Evolutionary conservation across 2,888 invertebrate genomes (phyloP).

Genomic region (Philopedon plagiatum): DNA sequence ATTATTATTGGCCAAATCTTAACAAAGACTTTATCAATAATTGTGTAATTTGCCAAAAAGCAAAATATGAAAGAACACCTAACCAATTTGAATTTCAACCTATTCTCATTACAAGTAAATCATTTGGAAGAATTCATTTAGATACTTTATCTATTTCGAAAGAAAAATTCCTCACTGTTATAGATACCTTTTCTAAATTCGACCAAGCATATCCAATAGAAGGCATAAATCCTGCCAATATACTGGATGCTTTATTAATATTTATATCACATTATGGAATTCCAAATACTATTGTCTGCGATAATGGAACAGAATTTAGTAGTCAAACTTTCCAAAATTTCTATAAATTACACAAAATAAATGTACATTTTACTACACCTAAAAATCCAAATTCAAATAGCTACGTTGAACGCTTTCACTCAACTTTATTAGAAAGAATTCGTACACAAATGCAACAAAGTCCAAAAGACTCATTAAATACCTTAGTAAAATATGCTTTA

Average conservation of each 20-base stretch:
- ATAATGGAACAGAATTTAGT: not conserved
- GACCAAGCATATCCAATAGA: not conserved
- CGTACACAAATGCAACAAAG: not conserved
- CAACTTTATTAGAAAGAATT: not conserved
- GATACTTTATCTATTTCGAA: too few relatives aligned
- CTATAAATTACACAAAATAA: not conserved
- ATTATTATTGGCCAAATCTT: not conserved
- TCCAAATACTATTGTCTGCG: not conserved
- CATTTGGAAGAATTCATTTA: not conserved
- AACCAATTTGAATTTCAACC: not conserved
- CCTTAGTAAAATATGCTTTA: not conserved
- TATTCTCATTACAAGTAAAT: not conserved
- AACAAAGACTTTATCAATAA: not conserved
- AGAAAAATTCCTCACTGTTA: too few relatives aligned
- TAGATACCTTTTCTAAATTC: too few relatives aligned
- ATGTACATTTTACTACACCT: not conserved
- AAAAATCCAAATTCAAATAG: not conserved
- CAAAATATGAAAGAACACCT: not conserved
- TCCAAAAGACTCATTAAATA: not conserved
- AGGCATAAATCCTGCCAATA: not conserved
- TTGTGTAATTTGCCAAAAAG: not conserved
- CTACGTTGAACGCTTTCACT: not conserved
- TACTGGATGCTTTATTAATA: too few relatives aligned
- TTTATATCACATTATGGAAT: not conserved
- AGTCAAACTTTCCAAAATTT: too few relatives aligned